phyloP scores from a whole-genome alignment of 1,140 invertebrate genomes.

The Drosophila bifasciata region DNA sequence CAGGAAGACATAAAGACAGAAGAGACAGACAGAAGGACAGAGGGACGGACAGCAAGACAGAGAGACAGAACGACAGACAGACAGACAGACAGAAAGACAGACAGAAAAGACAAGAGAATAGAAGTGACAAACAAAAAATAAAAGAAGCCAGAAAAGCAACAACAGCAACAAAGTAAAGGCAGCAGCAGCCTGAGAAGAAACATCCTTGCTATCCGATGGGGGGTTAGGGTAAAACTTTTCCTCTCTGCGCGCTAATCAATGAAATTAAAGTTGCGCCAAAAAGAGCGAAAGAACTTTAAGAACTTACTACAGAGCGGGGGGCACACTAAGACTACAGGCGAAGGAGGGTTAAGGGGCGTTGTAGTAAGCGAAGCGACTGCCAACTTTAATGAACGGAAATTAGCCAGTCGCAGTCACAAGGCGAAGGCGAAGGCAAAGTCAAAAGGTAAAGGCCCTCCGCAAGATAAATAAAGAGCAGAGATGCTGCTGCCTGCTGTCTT shows the following conservation, averaged over 20 bases:
- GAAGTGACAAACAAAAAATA: slow-evolving; percentile 71
- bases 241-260: slow-evolving; percentile 69
- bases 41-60: slow-evolving; percentile 20
- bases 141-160: slow-evolving; percentile 47
- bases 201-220: slow-evolving; percentile 6
- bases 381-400: slow-evolving; percentile 83
- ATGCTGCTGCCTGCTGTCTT: slow-evolving; percentile 19
- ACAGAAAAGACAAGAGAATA: slow-evolving; percentile 36
- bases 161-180: slow-evolving; percentile 17
- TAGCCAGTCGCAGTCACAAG: slow-evolving; percentile 54
- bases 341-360: slow-evolving; percentile 6
- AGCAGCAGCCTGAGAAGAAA: slow-evolving; percentile 12
- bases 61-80: slow-evolving; percentile 23
- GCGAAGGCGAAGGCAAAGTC: slow-evolving; percentile 22
- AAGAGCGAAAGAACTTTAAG: slow-evolving; percentile 62
- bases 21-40: slow-evolving; percentile 26
- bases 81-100: slow-evolving; percentile 21
- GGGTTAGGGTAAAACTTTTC: slow-evolving; percentile 39
- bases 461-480: neutral
- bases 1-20: slow-evolving; percentile 26
- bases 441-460: slow-evolving; percentile 70
- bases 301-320: neutral
- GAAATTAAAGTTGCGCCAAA: slow-evolving; percentile 71
- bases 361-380: slow-evolving; percentile 62
- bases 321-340: neutral